Conservation (phyloP, 2,888 invertebrate species). For the Brachyptera putata region DNA sequence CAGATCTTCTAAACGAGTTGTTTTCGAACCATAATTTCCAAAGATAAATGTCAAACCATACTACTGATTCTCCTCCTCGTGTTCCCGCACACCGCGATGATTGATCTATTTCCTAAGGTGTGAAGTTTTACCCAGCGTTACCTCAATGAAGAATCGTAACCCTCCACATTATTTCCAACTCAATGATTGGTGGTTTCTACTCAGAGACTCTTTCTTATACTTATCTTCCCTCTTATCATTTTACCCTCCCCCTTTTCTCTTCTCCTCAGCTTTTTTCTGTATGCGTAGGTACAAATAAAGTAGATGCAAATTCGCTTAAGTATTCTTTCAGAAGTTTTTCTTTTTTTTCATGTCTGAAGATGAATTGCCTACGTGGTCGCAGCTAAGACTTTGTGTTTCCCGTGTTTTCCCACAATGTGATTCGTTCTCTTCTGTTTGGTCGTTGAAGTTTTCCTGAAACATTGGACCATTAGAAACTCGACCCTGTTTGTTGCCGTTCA, state of each 20-base stretch:
- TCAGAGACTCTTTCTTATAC: not conserved
- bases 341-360: not conserved
- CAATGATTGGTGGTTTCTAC: not conserved
- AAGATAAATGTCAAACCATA: too few species aligned
- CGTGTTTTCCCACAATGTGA: conserved; percentile 14
- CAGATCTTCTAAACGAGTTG: too few species aligned
- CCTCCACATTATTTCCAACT: too few species aligned
- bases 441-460: conserved; percentile 8
- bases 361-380: not conserved
- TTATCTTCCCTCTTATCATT: not conserved
- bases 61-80: too few species aligned
- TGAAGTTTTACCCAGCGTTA: too few species aligned
- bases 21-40: too few species aligned
- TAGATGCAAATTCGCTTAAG: conserved; percentile 15
- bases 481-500: not conserved
- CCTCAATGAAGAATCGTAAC: too few species aligned
- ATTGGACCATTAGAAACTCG: not conserved
- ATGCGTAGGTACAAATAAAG: conserved; percentile 19
- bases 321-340: conserved; percentile 6
- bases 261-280: not conserved
- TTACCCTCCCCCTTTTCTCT: not conserved
- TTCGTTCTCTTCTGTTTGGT: conserved; percentile 1
- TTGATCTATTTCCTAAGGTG: too few species aligned
- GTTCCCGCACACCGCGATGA: too few species aligned
- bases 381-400: conserved; percentile 4